Base-by-base conservation (phyloP, 2,797 vertebrate species). In the Pangasius sanitwongsei region DNA sequence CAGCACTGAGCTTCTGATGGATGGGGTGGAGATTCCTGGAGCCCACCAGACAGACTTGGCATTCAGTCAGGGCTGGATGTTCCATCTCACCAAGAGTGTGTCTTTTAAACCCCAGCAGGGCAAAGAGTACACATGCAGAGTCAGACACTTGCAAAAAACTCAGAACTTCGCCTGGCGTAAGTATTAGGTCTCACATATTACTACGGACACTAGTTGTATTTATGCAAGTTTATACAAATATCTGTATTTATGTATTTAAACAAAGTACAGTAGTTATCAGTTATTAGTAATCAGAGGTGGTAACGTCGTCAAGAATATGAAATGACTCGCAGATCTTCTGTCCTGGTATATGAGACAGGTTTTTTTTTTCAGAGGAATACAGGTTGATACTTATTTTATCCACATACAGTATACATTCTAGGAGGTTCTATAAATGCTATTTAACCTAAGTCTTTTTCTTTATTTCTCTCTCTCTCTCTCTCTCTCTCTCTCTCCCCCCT, bases 51-150 rank as follows among this genome's bases (percentile, higher is more conserved):
- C 96, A 0, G 97, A 99, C 92, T 93, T 98, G 93, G 93, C 97
- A 89, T 99, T 98, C 92, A 92, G 93, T 0, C 59, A 94, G 0
- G 90, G 96, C 87, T 98, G 98, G 98, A 92, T 93, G 48, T 99
- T 98, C 92, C 93, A 97, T 72, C 96, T 97, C 75, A 97, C 97
- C 91, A 95, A 89, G 48, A 88, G 91, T 0, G 92, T 1, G 0
- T 0, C 0, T 0, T 96, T 98, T 92, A 92, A 0, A 0, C 97
- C 97, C 0, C 0, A 0, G 0, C 6, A 0, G 0, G 86, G 0
- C 0, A 90, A 95, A 0, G 0, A 0, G 0, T 97, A 91, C 57
- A 0, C 0, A 15, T 99, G 98, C 92, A 87, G 0, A 0, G 97
- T 99, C 89, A 57, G 0, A 0, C 98, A 98, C 25, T 50, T 87